phyloP scores from a whole-genome alignment of 2,888 invertebrate species.

The Diadegma fenestrale region DNA sequence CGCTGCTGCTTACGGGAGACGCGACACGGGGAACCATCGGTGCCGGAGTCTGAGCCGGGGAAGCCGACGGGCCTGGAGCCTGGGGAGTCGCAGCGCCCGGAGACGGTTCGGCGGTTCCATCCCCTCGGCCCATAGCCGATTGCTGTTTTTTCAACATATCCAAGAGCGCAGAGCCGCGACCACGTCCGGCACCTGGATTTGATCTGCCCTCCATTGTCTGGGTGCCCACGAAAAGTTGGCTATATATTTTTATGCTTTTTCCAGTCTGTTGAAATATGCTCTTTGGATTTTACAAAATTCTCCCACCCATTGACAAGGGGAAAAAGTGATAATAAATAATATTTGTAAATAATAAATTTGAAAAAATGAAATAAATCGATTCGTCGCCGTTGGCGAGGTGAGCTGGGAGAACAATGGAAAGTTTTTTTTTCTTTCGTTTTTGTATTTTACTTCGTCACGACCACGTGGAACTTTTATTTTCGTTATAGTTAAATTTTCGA shows the following conservation, averaged over 20 bases:
- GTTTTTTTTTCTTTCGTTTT: not conserved
- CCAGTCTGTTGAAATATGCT: not conserved
- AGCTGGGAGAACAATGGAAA: not conserved
- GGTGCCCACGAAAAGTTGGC: not conserved
- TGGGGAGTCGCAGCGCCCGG: not conserved
- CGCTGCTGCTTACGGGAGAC: not conserved
- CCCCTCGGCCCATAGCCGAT: not conserved
- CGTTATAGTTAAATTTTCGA: not conserved
- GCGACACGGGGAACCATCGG: not conserved
- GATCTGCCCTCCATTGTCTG: conserved; percentile 36
- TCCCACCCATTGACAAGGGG: not conserved
- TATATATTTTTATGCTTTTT: not conserved
- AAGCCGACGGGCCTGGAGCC: not conserved
- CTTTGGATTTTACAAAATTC: not conserved
- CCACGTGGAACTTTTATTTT: not conserved
- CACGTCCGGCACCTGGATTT: conserved; percentile 3
- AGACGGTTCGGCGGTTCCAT: not conserved
- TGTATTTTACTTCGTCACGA: not conserved
- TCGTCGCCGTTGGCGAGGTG: not conserved
- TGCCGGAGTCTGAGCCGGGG: not conserved
- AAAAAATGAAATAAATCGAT: not conserved
- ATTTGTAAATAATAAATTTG: too few species aligned
- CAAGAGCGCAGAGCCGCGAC: conserved; percentile 41
- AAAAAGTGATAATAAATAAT: not conserved
- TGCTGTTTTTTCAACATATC: conserved; percentile 49